These are phyloP conservation scores for Julus scanicus DNA, from an alignment of 2,888 invertebrate genomes.

Conservation along the genomic window DNA sequence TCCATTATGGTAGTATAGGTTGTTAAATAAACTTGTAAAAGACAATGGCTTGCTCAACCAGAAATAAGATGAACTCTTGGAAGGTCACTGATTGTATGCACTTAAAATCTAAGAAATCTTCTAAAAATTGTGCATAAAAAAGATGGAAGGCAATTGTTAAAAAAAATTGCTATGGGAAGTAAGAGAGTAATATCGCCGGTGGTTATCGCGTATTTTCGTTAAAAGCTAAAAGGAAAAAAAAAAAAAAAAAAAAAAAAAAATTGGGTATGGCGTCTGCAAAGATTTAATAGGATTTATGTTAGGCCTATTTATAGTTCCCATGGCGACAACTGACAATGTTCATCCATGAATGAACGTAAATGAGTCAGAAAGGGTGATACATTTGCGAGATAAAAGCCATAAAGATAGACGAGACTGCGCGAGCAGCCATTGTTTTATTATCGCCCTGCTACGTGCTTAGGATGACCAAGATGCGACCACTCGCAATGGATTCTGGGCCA, in stretches of 20 bases:
- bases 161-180: neutral
- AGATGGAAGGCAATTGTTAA: neutral
- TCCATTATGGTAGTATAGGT: too few relatives aligned
- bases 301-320: constrained; percentile 29
- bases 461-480: neutral
- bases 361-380: constrained; percentile 46
- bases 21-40: too few relatives aligned
- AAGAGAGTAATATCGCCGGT: neutral
- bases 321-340: constrained; percentile 20
- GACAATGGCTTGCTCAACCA: too few relatives aligned
- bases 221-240: neutral
- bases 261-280: neutral
- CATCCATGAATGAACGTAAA: constrained; percentile 45
- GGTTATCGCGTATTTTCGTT: constrained; percentile 19
- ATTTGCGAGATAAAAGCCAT: constrained; percentile 44
- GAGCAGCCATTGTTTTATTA: constrained; percentile 41
- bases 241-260: neutral
- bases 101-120: neutral
- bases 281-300: constrained; percentile 11
- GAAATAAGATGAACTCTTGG: too few relatives aligned
- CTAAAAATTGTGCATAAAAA: neutral
- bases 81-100: neutral
- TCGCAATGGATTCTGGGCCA: neutral
- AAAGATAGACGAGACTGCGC: neutral
- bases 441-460: neutral